Base-by-base conservation (phyloP, 2,797 vertebrate species). In the Glossophaga mutica region DNA sequence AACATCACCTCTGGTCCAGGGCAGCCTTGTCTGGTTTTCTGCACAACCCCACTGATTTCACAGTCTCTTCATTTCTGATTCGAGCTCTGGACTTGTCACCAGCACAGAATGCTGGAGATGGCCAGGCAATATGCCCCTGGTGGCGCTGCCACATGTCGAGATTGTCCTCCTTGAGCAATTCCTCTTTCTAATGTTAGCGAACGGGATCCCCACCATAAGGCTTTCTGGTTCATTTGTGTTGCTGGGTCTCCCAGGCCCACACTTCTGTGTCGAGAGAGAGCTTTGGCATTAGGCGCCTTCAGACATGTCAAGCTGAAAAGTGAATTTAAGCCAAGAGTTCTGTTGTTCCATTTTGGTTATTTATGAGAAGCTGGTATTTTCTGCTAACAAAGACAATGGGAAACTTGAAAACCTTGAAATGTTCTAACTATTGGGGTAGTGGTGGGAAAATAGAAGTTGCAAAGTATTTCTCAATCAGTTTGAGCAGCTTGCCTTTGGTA, bases 351-450 rank as follows among this genome's bases (percentile, higher is more conserved):
- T 94, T 97, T 95, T 0, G 5, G 79, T 91, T 97, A 95, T 97
- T 96, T 98, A 95, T 96, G 95, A 96, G 94, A 97, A 96, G 84
- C 79, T 92, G 91, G 50, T 97, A 34, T 94, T 96, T 97, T 97
- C 93, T 94, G 77, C 68, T 96, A 96, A 89, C n/a, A 76, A 85
- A 97, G 94, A 91, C 93, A 96, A 97, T 87, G 96, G 91, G 90
- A 97, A 96, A 93, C 96, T 96, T 97, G 46, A 81, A 96, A 93
- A 90, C 46, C 55, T 71, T 52, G 95, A 96, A 59, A 86, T 87
- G 90, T 89, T 81, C 93, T 88, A 96, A 89, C 88, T 86, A 46
- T 94, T 37, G 22, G 78, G 19, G 29, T 39, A 82, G 29, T 91
- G 52, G n/a, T 90, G 90, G 94, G 93, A 96, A 98, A 95, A 90